Conservation (phyloP, 2,888 invertebrate genomes). For the Glaucopsyche alexis region DNA sequence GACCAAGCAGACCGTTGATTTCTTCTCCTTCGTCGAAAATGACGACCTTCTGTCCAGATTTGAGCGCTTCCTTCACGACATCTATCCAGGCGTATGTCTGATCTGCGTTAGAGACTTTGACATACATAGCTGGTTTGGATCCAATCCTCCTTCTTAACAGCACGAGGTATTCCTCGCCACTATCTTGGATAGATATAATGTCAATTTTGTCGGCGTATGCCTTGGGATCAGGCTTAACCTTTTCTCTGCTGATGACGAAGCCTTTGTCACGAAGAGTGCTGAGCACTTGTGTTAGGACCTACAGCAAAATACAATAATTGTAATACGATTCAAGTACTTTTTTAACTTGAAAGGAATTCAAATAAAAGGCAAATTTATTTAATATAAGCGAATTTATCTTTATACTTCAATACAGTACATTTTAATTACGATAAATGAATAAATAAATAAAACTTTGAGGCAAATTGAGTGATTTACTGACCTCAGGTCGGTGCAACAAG, state of each 20-base stretch:
- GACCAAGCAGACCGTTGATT: slow-evolving; percentile 90
- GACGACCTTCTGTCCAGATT: slow-evolving; percentile 76
- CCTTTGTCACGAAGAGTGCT: slow-evolving; percentile 79
- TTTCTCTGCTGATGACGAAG: slow-evolving; percentile 82
- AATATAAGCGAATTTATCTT: no score
- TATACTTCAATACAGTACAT: neutral
- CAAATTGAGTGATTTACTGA: slow-evolving; percentile 42
- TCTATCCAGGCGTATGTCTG: slow-evolving; percentile 76
- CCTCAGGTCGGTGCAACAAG: slow-evolving; percentile 71
- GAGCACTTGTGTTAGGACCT: slow-evolving; percentile 69
- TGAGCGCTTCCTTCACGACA: slow-evolving; percentile 65
- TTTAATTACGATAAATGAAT: no score
- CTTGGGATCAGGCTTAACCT: slow-evolving; percentile 65
- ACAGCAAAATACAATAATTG: slow-evolving; percentile 28
- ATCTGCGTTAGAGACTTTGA: slow-evolving; percentile 65
- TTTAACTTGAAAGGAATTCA: no score
- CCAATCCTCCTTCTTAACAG: slow-evolving; percentile 74
- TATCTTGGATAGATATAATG: slow-evolving; percentile 71
- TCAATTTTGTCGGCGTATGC: slow-evolving; percentile 66
- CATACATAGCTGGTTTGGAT: slow-evolving; percentile 67
- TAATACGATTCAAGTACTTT: neutral
- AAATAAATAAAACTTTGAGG: no score
- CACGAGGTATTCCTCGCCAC: slow-evolving; percentile 75
- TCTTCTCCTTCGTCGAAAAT: slow-evolving; percentile 84
- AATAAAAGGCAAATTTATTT: no score